Evolutionary conservation across 2,797 vertebrate species (phyloP), one percentile per base, ranked within the genome.

Genomic region (Pterois miles): DNA sequence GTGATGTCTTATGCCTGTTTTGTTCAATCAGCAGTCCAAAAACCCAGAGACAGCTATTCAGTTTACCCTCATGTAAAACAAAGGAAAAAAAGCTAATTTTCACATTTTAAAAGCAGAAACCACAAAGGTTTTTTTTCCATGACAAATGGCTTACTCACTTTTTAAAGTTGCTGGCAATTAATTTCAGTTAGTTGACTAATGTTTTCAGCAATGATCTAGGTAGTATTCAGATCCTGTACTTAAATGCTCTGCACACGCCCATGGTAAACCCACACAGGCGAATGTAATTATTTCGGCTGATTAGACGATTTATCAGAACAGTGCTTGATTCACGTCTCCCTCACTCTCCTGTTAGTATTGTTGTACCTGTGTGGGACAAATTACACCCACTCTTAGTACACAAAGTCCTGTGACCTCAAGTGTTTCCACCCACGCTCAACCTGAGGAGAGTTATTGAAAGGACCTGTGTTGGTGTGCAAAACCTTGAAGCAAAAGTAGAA

Each of bases 341-440:
- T 68, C 62, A 60, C 66, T 69, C 57, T 27, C 33, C 40, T 71
- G 70, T 65, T 59, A 18, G 14, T 66, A 38, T 22, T 58, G n/a
- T 27, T 66, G 34, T 63, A 74, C 22, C 31, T n/a, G 63, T 72
- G 67, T 0, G 3, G 13, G 29, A 71, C 34, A 72, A 75, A 71
- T 66, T 18, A 80, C n/a, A 79, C 52, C n/a, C 54, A 62, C 53
- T 65, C 52, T 58, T 8, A 13, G 33, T 46, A 48, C 38, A 74
- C 18, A n/a, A 40, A 48, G 60, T 13, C 34, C 67, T 59, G 18
- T 59, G 66, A 79, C 65, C 63, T 67, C 50, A 54, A 66, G 33
- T 29, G 48, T 58, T 63, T 81, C 62, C 62, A 68, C 60, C 76
- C 59, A 69, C 68, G 10, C 46, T 36, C 56, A 82, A 75, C 60